Conservation (phyloP, 1,140 invertebrate genomes). For the Macrobrachium nipponense region DNA sequence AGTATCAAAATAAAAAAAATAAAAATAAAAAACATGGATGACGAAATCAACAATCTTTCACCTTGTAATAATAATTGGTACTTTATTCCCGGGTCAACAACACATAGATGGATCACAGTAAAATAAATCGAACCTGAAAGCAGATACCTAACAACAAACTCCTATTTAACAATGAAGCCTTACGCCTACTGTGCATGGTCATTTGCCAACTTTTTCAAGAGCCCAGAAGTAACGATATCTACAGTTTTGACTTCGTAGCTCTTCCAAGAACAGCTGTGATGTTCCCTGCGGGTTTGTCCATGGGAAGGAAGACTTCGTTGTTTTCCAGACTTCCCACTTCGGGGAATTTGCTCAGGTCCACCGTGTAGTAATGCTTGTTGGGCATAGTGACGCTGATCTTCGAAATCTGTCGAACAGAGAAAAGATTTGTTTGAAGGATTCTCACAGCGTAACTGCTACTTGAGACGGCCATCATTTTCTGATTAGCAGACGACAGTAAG, state of each 20-base stretch:
- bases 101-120: no score
- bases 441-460: not conserved
- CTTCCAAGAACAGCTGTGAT: slow-evolving; percentile 77
- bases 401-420: slow-evolving; percentile 52
- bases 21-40: no score
- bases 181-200: no score
- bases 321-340: slow-evolving; percentile 75
- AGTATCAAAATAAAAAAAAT: no score
- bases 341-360: slow-evolving; percentile 79
- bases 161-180: no score
- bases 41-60: no score
- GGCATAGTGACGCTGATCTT: slow-evolving; percentile 81
- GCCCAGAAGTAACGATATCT: not conserved
- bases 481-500: not conserved
- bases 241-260: slow-evolving; percentile 10
- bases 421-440: slow-evolving; percentile 35
- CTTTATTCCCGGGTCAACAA: no score
- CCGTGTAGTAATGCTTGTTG: slow-evolving; percentile 82
- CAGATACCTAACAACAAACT: no score
- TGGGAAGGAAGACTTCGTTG: slow-evolving; percentile 77
- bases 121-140: no score
- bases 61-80: no score
- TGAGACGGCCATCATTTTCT: not conserved
- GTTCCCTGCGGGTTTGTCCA: slow-evolving; percentile 81
- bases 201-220: no score